Evolutionary conservation across 1,140 invertebrate genomes (phyloP).

Genomic region (Drusus annulatus): DNA sequence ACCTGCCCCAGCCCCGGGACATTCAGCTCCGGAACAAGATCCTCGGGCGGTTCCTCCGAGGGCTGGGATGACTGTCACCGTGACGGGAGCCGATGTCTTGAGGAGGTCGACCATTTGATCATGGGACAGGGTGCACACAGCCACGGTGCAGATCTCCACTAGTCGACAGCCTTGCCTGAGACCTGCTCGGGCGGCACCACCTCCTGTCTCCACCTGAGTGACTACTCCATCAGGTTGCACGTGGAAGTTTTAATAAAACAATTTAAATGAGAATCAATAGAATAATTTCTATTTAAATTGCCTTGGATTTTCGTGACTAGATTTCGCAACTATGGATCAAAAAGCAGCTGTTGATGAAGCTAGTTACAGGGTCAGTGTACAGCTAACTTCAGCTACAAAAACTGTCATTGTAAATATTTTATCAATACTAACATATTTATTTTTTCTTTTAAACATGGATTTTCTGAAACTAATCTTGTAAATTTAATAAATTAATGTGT

Average conservation of each 20-base stretch:
- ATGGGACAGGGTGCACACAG: slow-evolving; percentile 90
- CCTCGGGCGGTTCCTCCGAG: slow-evolving; percentile 69
- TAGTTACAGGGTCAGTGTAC: too few species aligned
- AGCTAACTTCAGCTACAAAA: too few species aligned
- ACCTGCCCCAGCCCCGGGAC: slow-evolving; percentile 58
- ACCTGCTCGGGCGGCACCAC: slow-evolving; percentile 91
- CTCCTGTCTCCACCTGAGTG: slow-evolving; percentile 91
- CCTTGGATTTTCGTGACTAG: too few species aligned
- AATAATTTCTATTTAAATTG: too few species aligned
- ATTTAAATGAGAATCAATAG: too few species aligned
- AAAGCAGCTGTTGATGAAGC: too few species aligned
- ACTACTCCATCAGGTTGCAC: slow-evolving; percentile 96
- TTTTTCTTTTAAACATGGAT: too few species aligned
- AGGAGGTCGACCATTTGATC: slow-evolving; percentile 96
- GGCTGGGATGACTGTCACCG: slow-evolving; percentile 81
- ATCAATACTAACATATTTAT: too few species aligned
- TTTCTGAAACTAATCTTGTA: too few species aligned
- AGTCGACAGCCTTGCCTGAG: slow-evolving; percentile 90
- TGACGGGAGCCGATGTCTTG: slow-evolving; percentile 90
- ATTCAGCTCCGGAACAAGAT: slow-evolving; percentile 61
- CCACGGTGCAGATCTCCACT: slow-evolving; percentile 93
- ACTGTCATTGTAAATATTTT: too few species aligned
- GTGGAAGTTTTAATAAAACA: slow-evolving; percentile 82
- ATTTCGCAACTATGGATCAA: too few species aligned
- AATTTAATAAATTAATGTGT: too few species aligned